phyloP scores from a whole-genome alignment of 2,797 vertebrate genomes.

The Peromyscus melanophrys region DNA sequence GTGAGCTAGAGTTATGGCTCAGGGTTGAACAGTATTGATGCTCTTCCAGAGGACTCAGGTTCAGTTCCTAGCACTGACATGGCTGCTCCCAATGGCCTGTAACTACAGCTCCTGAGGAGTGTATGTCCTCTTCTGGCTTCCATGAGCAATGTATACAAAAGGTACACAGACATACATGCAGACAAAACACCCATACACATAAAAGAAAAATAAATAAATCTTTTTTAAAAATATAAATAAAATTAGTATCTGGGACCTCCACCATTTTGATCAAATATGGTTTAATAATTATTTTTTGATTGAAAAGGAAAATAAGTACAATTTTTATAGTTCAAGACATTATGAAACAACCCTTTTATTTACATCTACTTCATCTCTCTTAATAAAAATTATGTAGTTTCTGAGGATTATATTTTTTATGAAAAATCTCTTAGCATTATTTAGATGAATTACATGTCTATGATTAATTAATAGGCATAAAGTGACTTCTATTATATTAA shows the following conservation, averaged over 20 bases:
- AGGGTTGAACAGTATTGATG: too few relatives aligned
- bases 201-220: background rate
- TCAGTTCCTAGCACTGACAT: background rate
- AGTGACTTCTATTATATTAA: conserved; percentile 22
- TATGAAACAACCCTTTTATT: background rate
- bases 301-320: conserved; percentile 47
- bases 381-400: conserved; percentile 26
- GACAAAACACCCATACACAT: too few relatives aligned
- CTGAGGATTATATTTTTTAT: background rate
- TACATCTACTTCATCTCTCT: background rate
- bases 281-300: background rate
- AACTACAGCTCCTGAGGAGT: background rate
- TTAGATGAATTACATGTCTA: conserved; percentile 13
- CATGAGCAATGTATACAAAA: too few relatives aligned
- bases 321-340: conserved; percentile 1
- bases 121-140: background rate
- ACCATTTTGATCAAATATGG: conserved; percentile 16
- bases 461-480: conserved; percentile 15
- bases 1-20: background rate
- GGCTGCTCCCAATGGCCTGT: too few relatives aligned
- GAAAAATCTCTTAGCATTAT: conserved; percentile 10
- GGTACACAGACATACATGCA: background rate
- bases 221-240: background rate
- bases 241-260: background rate
- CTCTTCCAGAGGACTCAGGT: too few relatives aligned